Evolutionary conservation across 2,888 invertebrate genomes (phyloP).

Genomic region (Drepanosiphum platanoidis): DNA sequence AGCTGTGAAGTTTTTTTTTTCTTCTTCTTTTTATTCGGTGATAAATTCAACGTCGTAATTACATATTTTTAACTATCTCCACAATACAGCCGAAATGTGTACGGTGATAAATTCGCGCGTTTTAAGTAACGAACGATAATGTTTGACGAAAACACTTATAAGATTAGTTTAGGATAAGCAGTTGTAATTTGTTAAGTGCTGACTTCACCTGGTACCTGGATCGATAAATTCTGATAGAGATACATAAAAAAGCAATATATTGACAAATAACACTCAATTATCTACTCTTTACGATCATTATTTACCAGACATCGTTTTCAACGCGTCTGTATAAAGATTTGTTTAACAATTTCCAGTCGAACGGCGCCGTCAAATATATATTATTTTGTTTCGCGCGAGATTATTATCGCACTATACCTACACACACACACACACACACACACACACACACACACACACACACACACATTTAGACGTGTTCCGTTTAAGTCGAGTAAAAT

Average conservation of each 20-base stretch:
- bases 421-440: no score
- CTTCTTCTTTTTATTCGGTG: background rate
- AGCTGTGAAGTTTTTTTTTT: background rate
- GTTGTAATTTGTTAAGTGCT: constrained; percentile 59
- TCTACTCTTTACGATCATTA: constrained; percentile 46
- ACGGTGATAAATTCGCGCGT: constrained; percentile 32
- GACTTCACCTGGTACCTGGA: constrained; percentile 53
- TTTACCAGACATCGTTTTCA: constrained; percentile 16
- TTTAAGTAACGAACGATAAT: constrained; percentile 37
- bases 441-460: no score
- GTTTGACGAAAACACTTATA: constrained; percentile 55
- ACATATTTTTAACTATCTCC: constrained; percentile 20
- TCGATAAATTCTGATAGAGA: constrained; percentile 36
- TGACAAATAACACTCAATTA: constrained; percentile 55
- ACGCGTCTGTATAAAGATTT: constrained; percentile 16
- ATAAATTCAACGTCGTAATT: background rate
- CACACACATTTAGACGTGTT: background rate
- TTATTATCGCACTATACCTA: no score
- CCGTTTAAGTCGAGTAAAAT: background rate
- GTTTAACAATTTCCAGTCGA: constrained; percentile 6
- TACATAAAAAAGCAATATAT: constrained; percentile 23
- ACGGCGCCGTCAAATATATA: background rate
- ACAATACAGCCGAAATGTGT: constrained; percentile 1
- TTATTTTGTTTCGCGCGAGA: background rate
- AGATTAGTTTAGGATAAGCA: constrained; percentile 57